Conservation (phyloP, 64 coral and sea anemone genomes). For the Pocillopora damicornis region DNA sequence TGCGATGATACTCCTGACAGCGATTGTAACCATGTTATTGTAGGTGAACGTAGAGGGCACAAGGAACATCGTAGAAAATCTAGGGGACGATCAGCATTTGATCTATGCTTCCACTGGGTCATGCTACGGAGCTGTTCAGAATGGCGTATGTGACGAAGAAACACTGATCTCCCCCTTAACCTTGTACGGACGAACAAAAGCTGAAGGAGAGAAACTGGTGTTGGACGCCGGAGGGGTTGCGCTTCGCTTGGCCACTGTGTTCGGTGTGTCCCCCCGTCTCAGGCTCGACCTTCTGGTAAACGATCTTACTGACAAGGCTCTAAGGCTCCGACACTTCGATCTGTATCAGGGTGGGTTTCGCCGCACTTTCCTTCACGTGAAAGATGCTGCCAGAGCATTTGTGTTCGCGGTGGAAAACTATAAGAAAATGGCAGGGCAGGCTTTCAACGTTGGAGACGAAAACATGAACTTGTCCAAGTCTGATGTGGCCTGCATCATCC, state of each 20-base stretch:
- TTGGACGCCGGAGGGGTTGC: slow-evolving; percentile 57
- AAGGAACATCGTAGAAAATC: slow-evolving; percentile 69
- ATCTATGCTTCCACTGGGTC: slow-evolving; percentile 95
- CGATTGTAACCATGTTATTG: not conserved
- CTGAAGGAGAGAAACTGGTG: slow-evolving; percentile 74
- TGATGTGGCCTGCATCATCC: slow-evolving; percentile 76
- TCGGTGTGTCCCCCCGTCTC: slow-evolving; percentile 87
- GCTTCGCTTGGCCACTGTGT: slow-evolving; percentile 92
- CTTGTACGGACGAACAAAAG: slow-evolving; percentile 91
- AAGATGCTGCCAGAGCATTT: slow-evolving; percentile 91
- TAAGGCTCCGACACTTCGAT: slow-evolving; percentile 82
- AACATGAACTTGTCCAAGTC: slow-evolving; percentile 93
- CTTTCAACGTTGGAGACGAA: slow-evolving; percentile 96
- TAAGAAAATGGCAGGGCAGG: slow-evolving; percentile 68
- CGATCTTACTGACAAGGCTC: slow-evolving; percentile 91
- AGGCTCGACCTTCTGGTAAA: slow-evolving; percentile 91
- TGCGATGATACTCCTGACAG: too few relatives aligned
- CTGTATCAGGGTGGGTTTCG: slow-evolving; percentile 90
- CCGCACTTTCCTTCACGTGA: slow-evolving; percentile 95
- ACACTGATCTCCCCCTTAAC: slow-evolving; percentile 87
- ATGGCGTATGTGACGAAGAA: slow-evolving; percentile 85
- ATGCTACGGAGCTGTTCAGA: slow-evolving; percentile 85
- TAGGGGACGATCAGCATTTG: slow-evolving; percentile 58
- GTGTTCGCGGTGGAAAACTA: slow-evolving; percentile 84
- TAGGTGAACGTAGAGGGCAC: slow-evolving; percentile 81